Evolutionary conservation across 2,113 vertebrate genomes (phyloP), one percentile per base, ranked within the genome.

Genomic region (Oostethus manadensis): DNA sequence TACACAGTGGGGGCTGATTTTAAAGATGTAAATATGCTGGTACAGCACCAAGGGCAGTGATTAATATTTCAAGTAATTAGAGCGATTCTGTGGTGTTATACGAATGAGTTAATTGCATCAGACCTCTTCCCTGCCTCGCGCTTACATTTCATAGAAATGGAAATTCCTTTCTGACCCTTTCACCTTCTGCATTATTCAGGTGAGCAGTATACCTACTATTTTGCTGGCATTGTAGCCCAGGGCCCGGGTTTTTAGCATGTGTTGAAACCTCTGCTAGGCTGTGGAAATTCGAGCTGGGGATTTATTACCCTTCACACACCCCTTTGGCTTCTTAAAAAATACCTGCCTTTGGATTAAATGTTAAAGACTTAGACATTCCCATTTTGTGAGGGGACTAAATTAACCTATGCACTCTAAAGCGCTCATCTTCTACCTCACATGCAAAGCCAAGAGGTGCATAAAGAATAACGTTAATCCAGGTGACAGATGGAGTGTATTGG

Each of bases 281-380:
- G 77, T 29, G 18, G 77, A 80, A 78, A 76, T 73, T 75, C 77
- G 44, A 72, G 68, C 67, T 54, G n/a, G 78, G 86, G 85, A 88
- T 91, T 85, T 85, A 89, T 90, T 85, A 84, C 81, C 83, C 73
- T 83, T 84, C 84, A 71, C 76, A 75, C 78, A 81, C 73, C 78
- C 76, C 83, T 82, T 83, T 78, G 83, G 79, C 81, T 85, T 70
- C 68, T 62, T 78, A 79, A 83, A 85, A 87, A 87, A 87, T 68
- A 77, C 58, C 82, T 80, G 68, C 77, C 80, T 87, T 85, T 81
- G 79, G 82, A 86, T 85, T 85, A 83, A 87, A 85, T 87, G 84
- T 85, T 87, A 87, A 89, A 87, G 78, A 85, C 82, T 81, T 79
- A 88, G 79, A 81, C 71, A 17, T 71, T 84, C 79, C 70, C 65